phyloP scores from a whole-genome alignment of 2,113 vertebrate species.

The Dicentrarchus labrax region DNA sequence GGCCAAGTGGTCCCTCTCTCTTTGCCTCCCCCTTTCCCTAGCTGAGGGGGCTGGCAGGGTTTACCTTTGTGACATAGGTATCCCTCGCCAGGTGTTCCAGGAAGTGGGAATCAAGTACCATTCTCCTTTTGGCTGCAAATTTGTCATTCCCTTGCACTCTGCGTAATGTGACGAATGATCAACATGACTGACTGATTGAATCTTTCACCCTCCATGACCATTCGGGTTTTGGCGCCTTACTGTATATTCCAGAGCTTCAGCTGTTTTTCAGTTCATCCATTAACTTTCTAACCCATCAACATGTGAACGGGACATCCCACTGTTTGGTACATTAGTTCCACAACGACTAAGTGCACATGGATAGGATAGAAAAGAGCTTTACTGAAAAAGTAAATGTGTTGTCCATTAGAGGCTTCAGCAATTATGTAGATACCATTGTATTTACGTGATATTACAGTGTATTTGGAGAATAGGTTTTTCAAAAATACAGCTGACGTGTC shows the following conservation, averaged over 20 bases:
- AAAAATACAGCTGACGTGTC: constrained; percentile 15
- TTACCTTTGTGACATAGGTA: constrained; percentile 96
- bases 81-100: constrained; percentile 95
- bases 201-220: constrained; percentile 45
- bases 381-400: constrained; percentile 26
- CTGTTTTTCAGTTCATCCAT: constrained; percentile 42
- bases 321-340: constrained; percentile 23
- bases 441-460: constrained; percentile 27
- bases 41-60: constrained; percentile 92
- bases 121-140: constrained; percentile 98
- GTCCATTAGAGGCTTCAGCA: constrained; percentile 13
- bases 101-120: constrained; percentile 97
- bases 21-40: constrained; percentile 93
- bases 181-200: constrained; percentile 19
- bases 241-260: constrained; percentile 41
- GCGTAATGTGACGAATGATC: constrained; percentile 78
- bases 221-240: constrained; percentile 59
- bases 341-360: constrained; percentile 4
- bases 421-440: constrained; percentile 19
- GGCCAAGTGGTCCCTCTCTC: constrained; percentile 96
- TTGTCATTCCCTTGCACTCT: constrained; percentile 96
- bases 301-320: constrained; percentile 24
- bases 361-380: background rate
- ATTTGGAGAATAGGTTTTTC: background rate
- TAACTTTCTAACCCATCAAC: constrained; percentile 25